A percentile compares a stretch with the other conserved stretches of the same genome.
Conservation (phyloP, 2,113 vertebrate species). For the Passerina amoena region DNA sequence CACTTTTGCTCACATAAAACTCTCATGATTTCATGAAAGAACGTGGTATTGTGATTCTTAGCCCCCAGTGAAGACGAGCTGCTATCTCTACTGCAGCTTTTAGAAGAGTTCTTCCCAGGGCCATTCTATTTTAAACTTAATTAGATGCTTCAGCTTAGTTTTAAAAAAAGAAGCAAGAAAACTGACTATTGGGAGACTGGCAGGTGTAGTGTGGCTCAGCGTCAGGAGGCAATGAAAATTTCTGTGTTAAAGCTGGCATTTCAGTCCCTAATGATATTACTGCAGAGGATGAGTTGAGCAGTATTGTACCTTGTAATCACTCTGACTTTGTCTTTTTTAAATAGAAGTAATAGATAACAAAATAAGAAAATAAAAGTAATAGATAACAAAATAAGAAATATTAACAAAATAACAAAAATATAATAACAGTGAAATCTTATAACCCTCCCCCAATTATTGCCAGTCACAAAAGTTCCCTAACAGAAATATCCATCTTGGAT, state of each 20-base stretch:
- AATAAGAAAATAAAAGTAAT: neutral
- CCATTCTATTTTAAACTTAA: constrained; percentile 60
- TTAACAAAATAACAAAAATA: neutral
- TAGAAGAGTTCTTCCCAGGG: constrained; percentile 3
- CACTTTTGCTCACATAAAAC: neutral
- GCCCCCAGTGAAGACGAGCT: neutral
- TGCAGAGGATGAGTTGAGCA: neutral
- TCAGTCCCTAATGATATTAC: constrained; percentile 6
- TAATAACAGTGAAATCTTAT: neutral
- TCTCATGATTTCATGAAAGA: neutral
- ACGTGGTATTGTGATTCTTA: neutral
- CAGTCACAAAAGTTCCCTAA: neutral
- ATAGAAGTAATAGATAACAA: neutral
- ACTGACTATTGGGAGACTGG: neutral
- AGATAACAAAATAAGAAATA: neutral
- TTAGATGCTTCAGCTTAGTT: constrained; percentile 33
- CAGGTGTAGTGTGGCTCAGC: neutral
- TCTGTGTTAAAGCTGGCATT: constrained; percentile 27
- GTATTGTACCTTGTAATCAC: neutral
- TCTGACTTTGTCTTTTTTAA: neutral
- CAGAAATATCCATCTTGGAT: neutral
- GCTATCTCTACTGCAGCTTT: neutral
- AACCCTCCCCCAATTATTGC: neutral
- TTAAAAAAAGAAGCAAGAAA: constrained; percentile 40
- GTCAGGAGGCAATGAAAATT: constrained; percentile 21